Percentiles rank a stretch among this genome's conserved stretches.
phyloP scores from a whole-genome alignment of 2,888 invertebrate genomes.

The Clistopyga incitator region DNA sequence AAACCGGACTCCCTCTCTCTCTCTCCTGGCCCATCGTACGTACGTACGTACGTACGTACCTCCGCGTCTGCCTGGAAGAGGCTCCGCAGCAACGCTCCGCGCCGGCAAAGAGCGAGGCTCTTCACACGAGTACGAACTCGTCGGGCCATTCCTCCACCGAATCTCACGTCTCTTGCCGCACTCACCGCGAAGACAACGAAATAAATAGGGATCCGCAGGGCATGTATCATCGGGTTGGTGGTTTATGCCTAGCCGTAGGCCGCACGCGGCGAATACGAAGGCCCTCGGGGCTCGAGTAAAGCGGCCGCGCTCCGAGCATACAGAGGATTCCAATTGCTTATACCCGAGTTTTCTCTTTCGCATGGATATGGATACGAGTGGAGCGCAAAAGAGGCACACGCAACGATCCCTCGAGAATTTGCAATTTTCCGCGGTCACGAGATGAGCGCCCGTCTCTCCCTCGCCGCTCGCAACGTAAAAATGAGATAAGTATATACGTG shows the following conservation, averaged over 20 bases:
- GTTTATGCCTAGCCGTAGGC: conserved; percentile 66
- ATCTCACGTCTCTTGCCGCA: conserved; percentile 44
- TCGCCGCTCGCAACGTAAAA: conserved; percentile 9
- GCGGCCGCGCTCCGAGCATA: conserved; percentile 58
- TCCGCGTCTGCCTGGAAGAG: conserved; percentile 11
- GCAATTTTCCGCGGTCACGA: conserved; percentile 74
- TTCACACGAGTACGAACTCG: conserved; percentile 6
- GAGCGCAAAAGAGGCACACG: conserved; percentile 33
- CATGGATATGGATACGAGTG: conserved; percentile 7
- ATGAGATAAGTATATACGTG: neutral
- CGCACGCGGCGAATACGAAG: conserved; percentile 35
- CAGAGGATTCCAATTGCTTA: conserved; percentile 74
- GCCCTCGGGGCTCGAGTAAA: conserved; percentile 3
- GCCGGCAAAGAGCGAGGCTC: conserved; percentile 20
- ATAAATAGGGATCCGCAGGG: conserved; percentile 66
- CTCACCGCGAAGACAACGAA: conserved; percentile 67
- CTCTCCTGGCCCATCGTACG: neutral
- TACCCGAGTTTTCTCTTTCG: conserved; percentile 37
- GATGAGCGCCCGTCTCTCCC: conserved; percentile 44
- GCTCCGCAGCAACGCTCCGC: neutral
- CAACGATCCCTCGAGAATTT: conserved; percentile 71
- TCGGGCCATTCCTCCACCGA: neutral
- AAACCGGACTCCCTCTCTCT: too few relatives aligned
- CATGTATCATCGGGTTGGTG: conserved; percentile 68
- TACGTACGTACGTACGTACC: conserved; percentile 25